phyloP scores from a whole-genome alignment of 2,888 invertebrate genomes.

The Aspidapion aeneum region DNA sequence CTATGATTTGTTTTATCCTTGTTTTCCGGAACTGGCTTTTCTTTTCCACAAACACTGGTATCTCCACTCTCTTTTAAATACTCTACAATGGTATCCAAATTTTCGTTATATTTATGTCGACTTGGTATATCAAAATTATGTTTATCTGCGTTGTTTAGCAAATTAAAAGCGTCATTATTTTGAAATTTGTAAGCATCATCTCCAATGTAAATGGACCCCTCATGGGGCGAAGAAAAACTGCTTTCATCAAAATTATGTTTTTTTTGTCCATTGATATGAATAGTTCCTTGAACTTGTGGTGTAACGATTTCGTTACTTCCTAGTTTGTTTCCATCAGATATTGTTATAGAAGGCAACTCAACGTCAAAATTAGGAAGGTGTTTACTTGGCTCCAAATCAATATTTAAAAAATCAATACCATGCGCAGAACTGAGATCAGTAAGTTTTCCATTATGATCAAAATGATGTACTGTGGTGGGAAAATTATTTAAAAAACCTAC shows the following conservation, averaged over 20 bases:
- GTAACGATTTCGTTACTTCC: slow-evolving; percentile 11
- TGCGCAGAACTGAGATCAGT: not conserved
- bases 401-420: slow-evolving; percentile 1
- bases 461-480: slow-evolving; percentile 6
- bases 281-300: slow-evolving; percentile 10
- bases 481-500: slow-evolving; percentile 15
- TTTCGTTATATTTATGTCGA: slow-evolving; percentile 5
- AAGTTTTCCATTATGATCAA: slow-evolving; percentile 8
- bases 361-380: slow-evolving; percentile 21
- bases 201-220: no score
- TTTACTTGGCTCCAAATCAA: slow-evolving; percentile 20
- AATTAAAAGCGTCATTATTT: no score
- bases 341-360: slow-evolving; percentile 7
- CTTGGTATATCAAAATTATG: not conserved
- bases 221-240: no score
- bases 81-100: slow-evolving; percentile 8
- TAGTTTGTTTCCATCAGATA: not conserved
- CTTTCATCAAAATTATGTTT: not conserved
- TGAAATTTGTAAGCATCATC: no score
- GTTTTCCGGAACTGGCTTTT: not conserved
- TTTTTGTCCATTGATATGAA: not conserved
- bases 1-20: not conserved
- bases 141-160: not conserved
- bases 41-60: not conserved
- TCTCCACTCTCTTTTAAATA: slow-evolving; percentile 8